phyloP scores from a whole-genome alignment of 2,797 vertebrate genomes.

The Falco cherrug region DNA sequence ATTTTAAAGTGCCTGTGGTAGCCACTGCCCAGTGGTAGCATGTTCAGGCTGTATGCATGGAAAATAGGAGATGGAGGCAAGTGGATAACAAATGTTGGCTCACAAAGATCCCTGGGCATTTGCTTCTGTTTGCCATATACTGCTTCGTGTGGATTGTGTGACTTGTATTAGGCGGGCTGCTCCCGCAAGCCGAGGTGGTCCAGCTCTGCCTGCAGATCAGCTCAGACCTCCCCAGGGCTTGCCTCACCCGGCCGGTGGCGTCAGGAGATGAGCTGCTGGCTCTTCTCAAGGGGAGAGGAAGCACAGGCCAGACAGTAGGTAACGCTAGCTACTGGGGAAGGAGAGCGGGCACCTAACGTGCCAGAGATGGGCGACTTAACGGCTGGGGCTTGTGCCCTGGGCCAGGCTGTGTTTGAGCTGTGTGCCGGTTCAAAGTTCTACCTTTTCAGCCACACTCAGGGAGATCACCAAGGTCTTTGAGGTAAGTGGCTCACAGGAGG shows the following conservation, averaged over 20 bases:
- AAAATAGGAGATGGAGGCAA: not conserved
- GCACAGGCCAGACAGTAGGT: accelerated
- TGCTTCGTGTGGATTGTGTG: accelerated
- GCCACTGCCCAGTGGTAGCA: not conserved
- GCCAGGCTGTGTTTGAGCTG: not conserved
- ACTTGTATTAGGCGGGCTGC: accelerated
- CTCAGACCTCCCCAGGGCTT: not conserved
- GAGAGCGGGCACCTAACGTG: accelerated
- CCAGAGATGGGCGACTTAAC: accelerated
- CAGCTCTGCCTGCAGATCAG: not conserved
- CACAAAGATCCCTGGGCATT: not conserved
- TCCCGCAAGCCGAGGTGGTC: not conserved
- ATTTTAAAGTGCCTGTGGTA: not conserved
- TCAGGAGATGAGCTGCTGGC: not conserved
- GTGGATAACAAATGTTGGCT: not conserved
- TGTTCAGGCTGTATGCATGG: not conserved
- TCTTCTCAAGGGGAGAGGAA: accelerated
- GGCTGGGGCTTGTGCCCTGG: not conserved
- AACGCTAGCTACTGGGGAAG: accelerated
- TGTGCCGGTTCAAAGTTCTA: not conserved
- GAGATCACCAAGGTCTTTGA: not conserved
- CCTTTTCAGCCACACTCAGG: not conserved
- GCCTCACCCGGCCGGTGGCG: not conserved
- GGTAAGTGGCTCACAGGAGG: conserved; percentile 39
- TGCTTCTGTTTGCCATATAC: accelerated